Evolutionary conservation across 2,113 vertebrate species (phyloP).

Genomic region (Dasyurus viverrinus): DNA sequence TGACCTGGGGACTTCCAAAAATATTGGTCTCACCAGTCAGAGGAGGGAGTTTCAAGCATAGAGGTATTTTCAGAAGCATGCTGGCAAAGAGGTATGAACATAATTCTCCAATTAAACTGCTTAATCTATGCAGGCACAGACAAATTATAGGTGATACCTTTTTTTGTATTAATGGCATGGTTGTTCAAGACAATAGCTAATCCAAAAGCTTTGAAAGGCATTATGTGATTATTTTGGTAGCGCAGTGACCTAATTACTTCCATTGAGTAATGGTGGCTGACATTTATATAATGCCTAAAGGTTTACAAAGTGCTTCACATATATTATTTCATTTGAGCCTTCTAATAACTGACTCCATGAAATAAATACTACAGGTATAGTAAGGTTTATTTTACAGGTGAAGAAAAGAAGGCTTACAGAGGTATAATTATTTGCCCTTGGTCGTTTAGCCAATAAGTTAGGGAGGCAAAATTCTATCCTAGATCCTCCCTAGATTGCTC

Average conservation of each 20-base stretch:
- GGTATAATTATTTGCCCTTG: conserved; percentile 11
- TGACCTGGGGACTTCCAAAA: neutral
- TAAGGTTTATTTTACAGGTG: conserved; percentile 1
- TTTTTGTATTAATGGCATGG: neutral
- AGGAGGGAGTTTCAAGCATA: neutral
- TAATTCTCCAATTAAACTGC: neutral
- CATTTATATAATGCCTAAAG: conserved; percentile 5
- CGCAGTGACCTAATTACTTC: neutral
- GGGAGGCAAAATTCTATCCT: neutral
- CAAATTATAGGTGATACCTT: neutral
- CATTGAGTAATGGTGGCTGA: neutral
- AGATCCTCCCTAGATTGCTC: neutral
- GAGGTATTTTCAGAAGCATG: neutral
- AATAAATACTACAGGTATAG: neutral
- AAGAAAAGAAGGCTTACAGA: neutral
- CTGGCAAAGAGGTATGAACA: neutral
- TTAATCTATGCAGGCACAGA: neutral
- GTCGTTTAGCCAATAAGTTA: neutral
- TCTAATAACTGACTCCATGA: neutral
- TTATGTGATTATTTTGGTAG: neutral
- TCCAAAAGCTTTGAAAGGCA: neutral
- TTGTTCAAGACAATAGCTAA: neutral
- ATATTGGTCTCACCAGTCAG: neutral
- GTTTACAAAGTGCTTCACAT: neutral
- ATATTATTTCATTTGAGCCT: neutral